Evolutionary conservation across 2,888 invertebrate genomes (phyloP), one percentile per base, ranked within the genome.

Genomic region (Yponomeuta cagnagella): DNA sequence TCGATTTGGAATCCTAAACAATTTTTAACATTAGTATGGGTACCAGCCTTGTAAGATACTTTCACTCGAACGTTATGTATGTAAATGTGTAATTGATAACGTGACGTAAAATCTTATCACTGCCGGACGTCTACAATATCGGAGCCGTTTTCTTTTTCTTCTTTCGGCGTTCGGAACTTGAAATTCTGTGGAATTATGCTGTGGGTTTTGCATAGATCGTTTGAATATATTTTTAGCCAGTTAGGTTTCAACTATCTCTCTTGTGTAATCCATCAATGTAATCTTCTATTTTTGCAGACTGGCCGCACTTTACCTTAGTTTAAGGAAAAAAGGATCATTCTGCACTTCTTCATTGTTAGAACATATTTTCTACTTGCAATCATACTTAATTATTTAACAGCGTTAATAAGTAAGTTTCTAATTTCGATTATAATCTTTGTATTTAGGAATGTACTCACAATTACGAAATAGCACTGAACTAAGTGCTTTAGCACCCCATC

Each of bases 21-120:
- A 86, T 87, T 90, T 87, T 83, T 80, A 84, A 79, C 89, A 91
- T 91, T 90, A 90, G 90, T 90, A 91, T 91, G 82, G 77, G 77
- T 80, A 84, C 86, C 48, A 10, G 65, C 30, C 12, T 80, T 80
- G 87, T 77, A 76, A 79, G 84, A 77, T 83, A 92, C 91, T 92
- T 92, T 92, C 91, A 91, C 91, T 90, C 83, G 81, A 86, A 84
- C 10, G 88, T 91, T 90, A 89, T 89, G 89, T 90, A 83, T 89
- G 85, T 87, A 89, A 90, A 90, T 87, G 84, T 80, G 83, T 84
- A 82, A 85, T 86, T 87, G 85, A 86, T 88, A 87, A 83, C 78
- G 86, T 91, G 87, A 90, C 88, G 87, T 87, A 88, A 88, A 88
- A 80, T 67, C 70, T 67, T 48, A 70, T 70, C 70, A 70, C 52